Conservation (phyloP, 2,888 invertebrate genomes). For the Lepidochrysops patricia region DNA sequence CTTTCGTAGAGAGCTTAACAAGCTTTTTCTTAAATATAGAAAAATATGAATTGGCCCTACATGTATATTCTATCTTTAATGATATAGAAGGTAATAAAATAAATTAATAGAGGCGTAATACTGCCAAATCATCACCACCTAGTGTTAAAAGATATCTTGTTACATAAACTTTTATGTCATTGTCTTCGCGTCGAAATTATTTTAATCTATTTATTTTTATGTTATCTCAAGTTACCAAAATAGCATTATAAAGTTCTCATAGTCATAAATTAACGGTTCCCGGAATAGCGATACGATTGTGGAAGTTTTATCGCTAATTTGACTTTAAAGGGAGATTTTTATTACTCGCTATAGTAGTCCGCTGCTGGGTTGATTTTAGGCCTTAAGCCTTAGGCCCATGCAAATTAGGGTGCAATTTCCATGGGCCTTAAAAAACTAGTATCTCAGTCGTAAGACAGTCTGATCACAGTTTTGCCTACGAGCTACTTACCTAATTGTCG, state of each 20-base stretch:
- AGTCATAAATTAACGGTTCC: not conserved
- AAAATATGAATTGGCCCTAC: not conserved
- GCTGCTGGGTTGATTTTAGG: no score
- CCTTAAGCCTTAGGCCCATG: no score
- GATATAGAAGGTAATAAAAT: not conserved
- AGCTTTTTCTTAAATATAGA: no score
- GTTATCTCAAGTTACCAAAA: not conserved
- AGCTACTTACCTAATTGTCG: no score
- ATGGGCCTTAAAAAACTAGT: no score
- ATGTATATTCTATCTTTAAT: no score
- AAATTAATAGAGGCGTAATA: not conserved
- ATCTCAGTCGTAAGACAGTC: no score
- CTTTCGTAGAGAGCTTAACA: no score
- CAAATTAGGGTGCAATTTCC: no score
- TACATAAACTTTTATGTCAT: not conserved
- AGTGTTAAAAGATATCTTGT: not conserved
- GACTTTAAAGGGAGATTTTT: not conserved
- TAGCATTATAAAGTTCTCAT: not conserved
- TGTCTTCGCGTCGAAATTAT: conserved; percentile 32
- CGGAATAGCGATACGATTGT: not conserved
- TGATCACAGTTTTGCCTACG: no score
- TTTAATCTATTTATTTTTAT: not conserved
- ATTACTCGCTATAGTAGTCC: not conserved
- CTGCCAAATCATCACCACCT: not conserved
- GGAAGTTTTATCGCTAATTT: not conserved